phyloP scores from a whole-genome alignment of 1,140 invertebrate genomes.

The Bombus breviceps region DNA sequence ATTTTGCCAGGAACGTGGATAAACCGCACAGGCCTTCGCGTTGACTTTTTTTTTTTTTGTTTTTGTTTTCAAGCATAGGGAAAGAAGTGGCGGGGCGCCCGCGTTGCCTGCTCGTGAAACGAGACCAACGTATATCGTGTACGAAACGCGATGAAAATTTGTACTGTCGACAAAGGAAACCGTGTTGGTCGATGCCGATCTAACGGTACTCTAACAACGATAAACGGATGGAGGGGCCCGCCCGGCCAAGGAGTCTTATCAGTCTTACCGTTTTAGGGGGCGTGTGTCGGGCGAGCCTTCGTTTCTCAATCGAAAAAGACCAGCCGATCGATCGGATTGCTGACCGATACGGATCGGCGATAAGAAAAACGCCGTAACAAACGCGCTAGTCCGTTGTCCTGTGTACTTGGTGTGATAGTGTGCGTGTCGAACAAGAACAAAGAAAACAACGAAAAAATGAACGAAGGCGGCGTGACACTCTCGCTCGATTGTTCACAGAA shows the following conservation, averaged over 20 bases:
- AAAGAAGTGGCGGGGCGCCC: not conserved
- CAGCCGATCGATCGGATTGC: not conserved
- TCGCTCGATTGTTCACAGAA: conserved; percentile 70
- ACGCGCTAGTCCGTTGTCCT: not conserved
- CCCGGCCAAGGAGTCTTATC: conserved; percentile 56
- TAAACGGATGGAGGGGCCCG: conserved; percentile 52
- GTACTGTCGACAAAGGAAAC: conserved; percentile 72
- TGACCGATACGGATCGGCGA: not conserved
- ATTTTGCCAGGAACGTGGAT: not conserved
- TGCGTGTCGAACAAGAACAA: conserved; percentile 53
- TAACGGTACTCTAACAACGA: conserved; percentile 46
- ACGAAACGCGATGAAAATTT: conserved; percentile 70
- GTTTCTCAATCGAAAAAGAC: conserved; percentile 4
- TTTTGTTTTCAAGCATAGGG: not conserved
- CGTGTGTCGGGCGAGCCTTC: conserved; percentile 36
- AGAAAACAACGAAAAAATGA: not conserved
- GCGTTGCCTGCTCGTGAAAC: not conserved
- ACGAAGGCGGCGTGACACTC: conserved; percentile 14
- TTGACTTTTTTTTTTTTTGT: too few species aligned
- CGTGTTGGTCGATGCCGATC: conserved; percentile 22
- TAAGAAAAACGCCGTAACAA: not conserved
- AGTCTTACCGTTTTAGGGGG: conserved; percentile 69
- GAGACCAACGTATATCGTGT: not conserved
- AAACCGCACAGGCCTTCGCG: not conserved
- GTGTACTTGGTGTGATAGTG: conserved; percentile 49